Conservation (phyloP, 2,888 invertebrate species). For the Orthonychiurus folsomi region DNA sequence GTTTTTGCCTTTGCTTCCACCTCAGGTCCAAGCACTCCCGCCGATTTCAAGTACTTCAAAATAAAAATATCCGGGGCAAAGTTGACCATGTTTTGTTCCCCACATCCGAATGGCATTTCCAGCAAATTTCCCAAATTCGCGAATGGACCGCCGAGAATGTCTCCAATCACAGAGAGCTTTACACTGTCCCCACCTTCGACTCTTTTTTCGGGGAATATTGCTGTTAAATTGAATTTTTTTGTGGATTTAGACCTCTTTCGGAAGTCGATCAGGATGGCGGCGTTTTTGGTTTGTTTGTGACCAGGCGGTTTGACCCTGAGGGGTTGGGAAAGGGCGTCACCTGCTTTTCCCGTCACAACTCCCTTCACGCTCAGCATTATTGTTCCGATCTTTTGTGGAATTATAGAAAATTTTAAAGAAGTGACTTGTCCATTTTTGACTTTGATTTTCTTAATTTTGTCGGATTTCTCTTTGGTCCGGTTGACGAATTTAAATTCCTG, state of each 20-base stretch:
- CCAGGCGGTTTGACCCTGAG: slow-evolving; percentile 25
- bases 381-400: slow-evolving; percentile 19
- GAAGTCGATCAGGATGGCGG: slow-evolving; percentile 9
- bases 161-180: slow-evolving; percentile 46
- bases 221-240: slow-evolving; percentile 25
- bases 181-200: slow-evolving; percentile 27
- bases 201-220: slow-evolving; percentile 22
- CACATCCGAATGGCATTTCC: slow-evolving; percentile 27
- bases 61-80: slow-evolving; percentile 28
- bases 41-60: slow-evolving; percentile 21
- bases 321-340: slow-evolving; percentile 23
- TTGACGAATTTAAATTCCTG: slow-evolving; percentile 54
- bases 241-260: neutral
- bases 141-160: slow-evolving; percentile 69
- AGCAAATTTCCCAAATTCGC: slow-evolving; percentile 57
- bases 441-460: slow-evolving; percentile 7
- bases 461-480: neutral
- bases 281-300: slow-evolving; percentile 10
- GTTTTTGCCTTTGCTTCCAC: slow-evolving; percentile 18
- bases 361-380: slow-evolving; percentile 23
- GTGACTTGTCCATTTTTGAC: slow-evolving; percentile 13
- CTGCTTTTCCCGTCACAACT: slow-evolving; percentile 15
- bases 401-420: slow-evolving; percentile 24
- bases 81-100: slow-evolving; percentile 32
- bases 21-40: slow-evolving; percentile 11